These are phyloP conservation scores for Dermatemys mawii DNA, from an alignment of 2,113 vertebrate genomes.

Conservation along the genomic window DNA sequence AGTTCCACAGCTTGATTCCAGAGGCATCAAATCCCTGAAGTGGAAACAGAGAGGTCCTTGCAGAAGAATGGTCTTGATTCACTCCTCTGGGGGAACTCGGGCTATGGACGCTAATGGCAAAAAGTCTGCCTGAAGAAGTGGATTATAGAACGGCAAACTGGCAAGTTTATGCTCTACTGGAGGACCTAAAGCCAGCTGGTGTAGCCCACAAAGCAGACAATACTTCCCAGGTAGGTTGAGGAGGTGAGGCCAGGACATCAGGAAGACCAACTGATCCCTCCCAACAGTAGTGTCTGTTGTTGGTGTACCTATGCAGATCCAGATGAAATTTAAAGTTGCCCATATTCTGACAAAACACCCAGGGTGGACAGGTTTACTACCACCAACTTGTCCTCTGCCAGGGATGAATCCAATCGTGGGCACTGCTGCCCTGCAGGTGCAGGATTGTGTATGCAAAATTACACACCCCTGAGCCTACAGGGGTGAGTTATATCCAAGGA, in stretches of 20 bases:
- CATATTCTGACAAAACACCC: not conserved
- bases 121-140: not conserved
- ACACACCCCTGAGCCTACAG: not conserved
- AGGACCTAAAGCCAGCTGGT: not conserved
- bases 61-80: not conserved
- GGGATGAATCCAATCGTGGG: not conserved
- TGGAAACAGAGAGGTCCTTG: not conserved
- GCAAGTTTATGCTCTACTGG: not conserved
- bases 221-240: not conserved
- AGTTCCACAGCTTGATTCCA: not conserved
- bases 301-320: not conserved
- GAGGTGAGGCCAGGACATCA: not conserved
- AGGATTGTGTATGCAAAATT: accelerated
- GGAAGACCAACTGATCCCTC: not conserved
- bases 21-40: not conserved
- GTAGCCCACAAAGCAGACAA: not conserved
- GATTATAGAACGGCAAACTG: not conserved
- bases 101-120: not conserved
- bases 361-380: not conserved
- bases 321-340: not conserved
- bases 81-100: not conserved
- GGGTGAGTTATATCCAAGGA: not conserved
- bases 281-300: not conserved
- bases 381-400: not conserved
- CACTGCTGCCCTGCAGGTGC: not conserved